Evolutionary conservation across 2,888 invertebrate species (phyloP).

Genomic region (Girardia tigrina): DNA sequence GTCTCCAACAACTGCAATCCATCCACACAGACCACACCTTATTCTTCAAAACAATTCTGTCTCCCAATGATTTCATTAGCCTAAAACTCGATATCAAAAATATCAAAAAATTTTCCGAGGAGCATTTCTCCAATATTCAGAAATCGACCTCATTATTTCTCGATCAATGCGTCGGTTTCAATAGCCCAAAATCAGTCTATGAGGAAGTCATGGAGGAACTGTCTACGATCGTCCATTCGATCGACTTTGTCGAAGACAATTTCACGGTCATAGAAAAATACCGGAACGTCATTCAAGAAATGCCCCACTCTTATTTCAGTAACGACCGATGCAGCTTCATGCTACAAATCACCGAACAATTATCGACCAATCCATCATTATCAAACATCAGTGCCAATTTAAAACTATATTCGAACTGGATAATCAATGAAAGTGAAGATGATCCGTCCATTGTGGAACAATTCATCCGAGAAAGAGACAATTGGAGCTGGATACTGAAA

Average conservation of each 20-base stretch:
- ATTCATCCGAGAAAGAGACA: background rate
- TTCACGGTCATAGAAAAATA: background rate
- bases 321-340: background rate
- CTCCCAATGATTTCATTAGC: background rate
- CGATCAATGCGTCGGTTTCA: background rate
- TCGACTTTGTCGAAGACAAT: background rate
- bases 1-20: background rate
- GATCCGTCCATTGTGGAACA: background rate
- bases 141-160: background rate
- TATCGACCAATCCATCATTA: background rate
- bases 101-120: background rate
- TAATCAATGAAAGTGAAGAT: background rate
- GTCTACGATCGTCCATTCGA: background rate
- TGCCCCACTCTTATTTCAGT: background rate
- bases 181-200: too few relatives aligned
- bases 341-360: background rate
- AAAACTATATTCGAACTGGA: background rate
- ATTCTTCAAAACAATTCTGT: background rate
- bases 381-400: background rate
- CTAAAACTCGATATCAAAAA: slow-evolving; percentile 6
- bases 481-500: background rate
- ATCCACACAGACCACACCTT: background rate
- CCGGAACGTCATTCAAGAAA: background rate
- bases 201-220: background rate
- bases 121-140: background rate